phyloP scores from a whole-genome alignment of 1,140 invertebrate genomes.

The Sweltsa coloradensis region DNA sequence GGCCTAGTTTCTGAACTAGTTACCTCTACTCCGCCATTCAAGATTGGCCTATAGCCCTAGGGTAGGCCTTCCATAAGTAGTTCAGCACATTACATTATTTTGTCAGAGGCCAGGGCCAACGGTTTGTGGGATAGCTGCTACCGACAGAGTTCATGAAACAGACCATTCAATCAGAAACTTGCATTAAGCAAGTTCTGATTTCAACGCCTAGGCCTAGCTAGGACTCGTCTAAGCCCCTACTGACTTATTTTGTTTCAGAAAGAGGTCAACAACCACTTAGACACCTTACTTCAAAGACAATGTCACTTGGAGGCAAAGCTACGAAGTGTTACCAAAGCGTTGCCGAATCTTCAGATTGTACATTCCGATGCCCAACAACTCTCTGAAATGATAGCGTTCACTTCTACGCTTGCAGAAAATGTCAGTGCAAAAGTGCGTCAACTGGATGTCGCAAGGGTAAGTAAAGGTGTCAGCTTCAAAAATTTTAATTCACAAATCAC shows the following conservation, averaged over 20 bases:
- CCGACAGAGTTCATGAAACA: no score
- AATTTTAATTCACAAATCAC: background rate
- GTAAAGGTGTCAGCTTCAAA: constrained; percentile 16
- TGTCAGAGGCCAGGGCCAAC: no score
- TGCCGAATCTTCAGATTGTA: constrained; percentile 54
- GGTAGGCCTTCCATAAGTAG: no score
- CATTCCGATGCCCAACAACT: constrained; percentile 60
- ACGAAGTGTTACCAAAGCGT: constrained; percentile 42
- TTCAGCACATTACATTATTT: no score
- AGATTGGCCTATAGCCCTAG: no score
- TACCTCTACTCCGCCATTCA: no score
- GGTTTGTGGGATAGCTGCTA: no score
- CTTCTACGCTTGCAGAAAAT: constrained; percentile 80
- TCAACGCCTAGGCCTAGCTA: no score
- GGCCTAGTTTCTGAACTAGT: no score
- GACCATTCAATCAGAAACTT: no score
- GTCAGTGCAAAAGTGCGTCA: constrained; percentile 93
- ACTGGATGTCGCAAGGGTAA: constrained; percentile 84
- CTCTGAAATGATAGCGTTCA: constrained; percentile 73
- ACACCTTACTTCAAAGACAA: constrained; percentile 43
- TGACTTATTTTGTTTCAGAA: constrained; percentile 40
- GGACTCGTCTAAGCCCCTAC: no score
- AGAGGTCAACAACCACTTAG: constrained; percentile 41
- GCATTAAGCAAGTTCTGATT: no score
- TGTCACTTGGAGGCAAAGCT: constrained; percentile 53